Evolutionary conservation across 2,888 invertebrate species (phyloP).

Genomic region (Rambutsinella grinnellia): DNA sequence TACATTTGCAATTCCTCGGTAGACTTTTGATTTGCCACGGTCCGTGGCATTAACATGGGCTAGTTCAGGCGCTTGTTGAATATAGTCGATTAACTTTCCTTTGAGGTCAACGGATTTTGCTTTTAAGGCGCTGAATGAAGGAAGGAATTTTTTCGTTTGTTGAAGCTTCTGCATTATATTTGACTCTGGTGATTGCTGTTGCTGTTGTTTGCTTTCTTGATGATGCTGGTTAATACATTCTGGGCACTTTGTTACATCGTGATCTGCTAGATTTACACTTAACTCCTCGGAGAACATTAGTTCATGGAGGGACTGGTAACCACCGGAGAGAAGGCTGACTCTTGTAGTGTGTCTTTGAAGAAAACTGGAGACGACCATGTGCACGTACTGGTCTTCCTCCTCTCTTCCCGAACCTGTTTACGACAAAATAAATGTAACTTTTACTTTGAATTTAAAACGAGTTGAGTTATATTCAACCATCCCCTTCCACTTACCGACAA

Average conservation of each 20-base stretch:
- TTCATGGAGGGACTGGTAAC: constrained; percentile 87
- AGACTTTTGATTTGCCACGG: constrained; percentile 83
- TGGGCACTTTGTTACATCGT: constrained; percentile 83
- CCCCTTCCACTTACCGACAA: constrained; percentile 69
- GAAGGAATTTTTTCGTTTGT: constrained; percentile 47
- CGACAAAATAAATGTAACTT: constrained; percentile 79
- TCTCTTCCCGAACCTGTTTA: constrained; percentile 72
- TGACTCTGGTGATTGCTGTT: constrained; percentile 36
- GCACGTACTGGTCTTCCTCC: constrained; percentile 95
- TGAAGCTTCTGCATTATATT: constrained; percentile 31
- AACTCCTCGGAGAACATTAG: constrained; percentile 74
- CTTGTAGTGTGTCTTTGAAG: constrained; percentile 93
- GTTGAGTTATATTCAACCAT: too few relatives aligned
- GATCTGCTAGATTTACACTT: constrained; percentile 78
- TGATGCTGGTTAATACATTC: constrained; percentile 76
- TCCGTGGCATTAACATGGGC: constrained; percentile 86
- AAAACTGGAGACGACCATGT: constrained; percentile 98
- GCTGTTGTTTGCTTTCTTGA: constrained; percentile 29
- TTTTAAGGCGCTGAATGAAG: constrained; percentile 75
- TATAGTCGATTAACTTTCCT: constrained; percentile 92
- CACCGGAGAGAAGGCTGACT: constrained; percentile 92
- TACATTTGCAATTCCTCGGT: constrained; percentile 90
- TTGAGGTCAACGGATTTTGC: constrained; percentile 92
- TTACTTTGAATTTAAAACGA: too few relatives aligned
- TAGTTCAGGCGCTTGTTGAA: constrained; percentile 80